A percentile compares a stretch with the other conserved stretches of the same genome.
Conservation (phyloP, 2,113 vertebrate species). For the Pachypanchax playfairii region DNA sequence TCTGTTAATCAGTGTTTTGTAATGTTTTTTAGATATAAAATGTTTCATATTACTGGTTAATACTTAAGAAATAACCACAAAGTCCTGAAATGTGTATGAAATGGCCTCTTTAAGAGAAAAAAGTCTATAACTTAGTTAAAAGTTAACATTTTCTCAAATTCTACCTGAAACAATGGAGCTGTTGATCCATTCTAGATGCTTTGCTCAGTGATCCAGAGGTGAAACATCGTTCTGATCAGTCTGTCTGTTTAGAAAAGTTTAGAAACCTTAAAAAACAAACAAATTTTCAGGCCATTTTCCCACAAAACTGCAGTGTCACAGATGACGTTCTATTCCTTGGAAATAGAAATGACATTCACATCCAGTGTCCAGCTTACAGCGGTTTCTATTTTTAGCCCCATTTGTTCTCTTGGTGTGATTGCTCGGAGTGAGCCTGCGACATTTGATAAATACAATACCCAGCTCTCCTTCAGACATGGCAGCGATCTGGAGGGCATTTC, state of each 20-base stretch:
- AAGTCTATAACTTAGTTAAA: too few species aligned
- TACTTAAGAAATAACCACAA: too few species aligned
- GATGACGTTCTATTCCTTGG: conserved; percentile 32
- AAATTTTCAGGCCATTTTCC: conserved; percentile 38
- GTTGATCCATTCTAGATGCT: not conserved
- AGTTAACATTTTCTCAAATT: too few species aligned
- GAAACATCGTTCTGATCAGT: conserved; percentile 18
- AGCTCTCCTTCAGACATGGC: conserved; percentile 10
- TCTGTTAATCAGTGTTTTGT: too few species aligned
- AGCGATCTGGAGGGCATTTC: conserved; percentile 16
- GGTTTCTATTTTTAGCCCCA: conserved; percentile 55
- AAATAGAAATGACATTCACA: conserved; percentile 66
- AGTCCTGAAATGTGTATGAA: too few species aligned
- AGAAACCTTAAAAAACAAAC: conserved; percentile 11
- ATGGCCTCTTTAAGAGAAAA: too few species aligned
- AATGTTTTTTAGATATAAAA: too few species aligned
- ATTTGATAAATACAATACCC: conserved; percentile 51
- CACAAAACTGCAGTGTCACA: conserved; percentile 42
- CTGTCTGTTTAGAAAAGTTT: not conserved
- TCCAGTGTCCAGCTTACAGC: conserved; percentile 52
- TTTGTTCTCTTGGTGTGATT: conserved; percentile 45
- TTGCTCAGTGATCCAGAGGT: not conserved
- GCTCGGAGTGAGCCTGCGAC: conserved; percentile 44
- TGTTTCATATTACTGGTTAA: too few species aligned
- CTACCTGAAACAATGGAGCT: too few species aligned